Percentiles rank a stretch among this genome's conserved stretches.
Evolutionary conservation across 2,888 invertebrate genomes (phyloP).

Genomic region (Elegia similella): DNA sequence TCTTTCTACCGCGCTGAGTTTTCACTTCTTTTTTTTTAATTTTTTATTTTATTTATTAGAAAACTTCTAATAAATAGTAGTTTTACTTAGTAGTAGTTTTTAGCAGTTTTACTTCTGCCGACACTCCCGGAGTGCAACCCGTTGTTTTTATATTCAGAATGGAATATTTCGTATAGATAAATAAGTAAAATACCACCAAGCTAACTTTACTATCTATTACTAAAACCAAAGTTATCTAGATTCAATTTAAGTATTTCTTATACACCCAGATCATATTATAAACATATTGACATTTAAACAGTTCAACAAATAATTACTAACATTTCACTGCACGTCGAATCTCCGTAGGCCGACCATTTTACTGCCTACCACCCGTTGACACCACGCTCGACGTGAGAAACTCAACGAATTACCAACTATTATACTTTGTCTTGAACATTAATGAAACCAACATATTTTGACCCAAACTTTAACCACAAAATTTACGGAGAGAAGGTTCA

Average conservation of each 20-base stretch:
- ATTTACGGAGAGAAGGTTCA: neutral
- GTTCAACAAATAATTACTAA: constrained; percentile 25
- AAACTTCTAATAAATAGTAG: no score
- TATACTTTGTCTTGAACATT: constrained; percentile 37
- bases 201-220: no score
- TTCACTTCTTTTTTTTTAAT: no score
- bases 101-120: no score
- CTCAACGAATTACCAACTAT: constrained; percentile 53
- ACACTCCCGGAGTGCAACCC: no score
- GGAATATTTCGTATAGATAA: no score
- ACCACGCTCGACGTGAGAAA: constrained; percentile 50
- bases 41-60: no score
- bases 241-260: neutral
- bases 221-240: no score
- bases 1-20: no score
- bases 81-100: no score
- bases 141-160: no score
- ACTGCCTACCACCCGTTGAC: constrained; percentile 43
- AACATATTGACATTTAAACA: constrained; percentile 10
- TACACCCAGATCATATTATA: neutral
- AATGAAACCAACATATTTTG: constrained; percentile 29
- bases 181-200: no score
- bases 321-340: constrained; percentile 8
- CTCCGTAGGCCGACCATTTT: constrained; percentile 16
- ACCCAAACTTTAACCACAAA: constrained; percentile 17